These are phyloP conservation scores for Galeopsomyia nigrocyanea DNA, from an alignment of 2,888 invertebrate species.

Conservation along the genomic window DNA sequence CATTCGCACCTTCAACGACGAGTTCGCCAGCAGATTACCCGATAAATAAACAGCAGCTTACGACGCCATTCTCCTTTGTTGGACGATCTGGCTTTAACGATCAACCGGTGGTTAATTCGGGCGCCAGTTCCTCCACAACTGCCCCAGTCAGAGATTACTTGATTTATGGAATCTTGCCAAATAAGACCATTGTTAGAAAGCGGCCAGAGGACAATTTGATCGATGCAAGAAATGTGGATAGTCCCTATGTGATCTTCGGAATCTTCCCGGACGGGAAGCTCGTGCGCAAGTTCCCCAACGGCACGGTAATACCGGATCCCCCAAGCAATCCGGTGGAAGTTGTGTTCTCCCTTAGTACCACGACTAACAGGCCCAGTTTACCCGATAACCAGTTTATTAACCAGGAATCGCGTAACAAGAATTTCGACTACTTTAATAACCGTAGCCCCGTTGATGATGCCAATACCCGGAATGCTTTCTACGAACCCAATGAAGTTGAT, in stretches of 20 bases:
- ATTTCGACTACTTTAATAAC: slow-evolving; percentile 57
- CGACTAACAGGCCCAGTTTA: slow-evolving; percentile 63
- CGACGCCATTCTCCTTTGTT: slow-evolving; percentile 47
- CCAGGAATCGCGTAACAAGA: slow-evolving; percentile 59
- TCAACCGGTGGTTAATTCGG: slow-evolving; percentile 60
- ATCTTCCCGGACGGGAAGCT: slow-evolving; percentile 84
- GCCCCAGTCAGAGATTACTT: slow-evolving; percentile 78
- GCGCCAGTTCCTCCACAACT: slow-evolving; percentile 58
- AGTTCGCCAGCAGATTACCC: slow-evolving; percentile 66
- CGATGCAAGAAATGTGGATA: slow-evolving; percentile 78
- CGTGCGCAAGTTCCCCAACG: slow-evolving; percentile 85
- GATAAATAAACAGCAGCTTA: slow-evolving; percentile 63
- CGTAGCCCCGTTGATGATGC: slow-evolving; percentile 57
- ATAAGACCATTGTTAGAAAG: slow-evolving; percentile 84
- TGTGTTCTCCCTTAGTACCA: slow-evolving; percentile 66
- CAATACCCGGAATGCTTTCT: slow-evolving; percentile 57
- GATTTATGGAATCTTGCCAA: slow-evolving; percentile 82
- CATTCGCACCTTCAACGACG: slow-evolving; percentile 60
- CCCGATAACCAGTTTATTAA: slow-evolving; percentile 59
- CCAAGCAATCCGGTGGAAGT: slow-evolving; percentile 66
- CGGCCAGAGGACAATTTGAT: slow-evolving; percentile 77
- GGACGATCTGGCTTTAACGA: slow-evolving; percentile 61
- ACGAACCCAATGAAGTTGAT: slow-evolving; percentile 60
- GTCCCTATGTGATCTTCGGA: slow-evolving; percentile 82
- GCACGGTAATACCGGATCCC: slow-evolving; percentile 80